Base-by-base conservation (phyloP, 2,113 vertebrate genomes). In the Beaufortia kweichowensis region DNA sequence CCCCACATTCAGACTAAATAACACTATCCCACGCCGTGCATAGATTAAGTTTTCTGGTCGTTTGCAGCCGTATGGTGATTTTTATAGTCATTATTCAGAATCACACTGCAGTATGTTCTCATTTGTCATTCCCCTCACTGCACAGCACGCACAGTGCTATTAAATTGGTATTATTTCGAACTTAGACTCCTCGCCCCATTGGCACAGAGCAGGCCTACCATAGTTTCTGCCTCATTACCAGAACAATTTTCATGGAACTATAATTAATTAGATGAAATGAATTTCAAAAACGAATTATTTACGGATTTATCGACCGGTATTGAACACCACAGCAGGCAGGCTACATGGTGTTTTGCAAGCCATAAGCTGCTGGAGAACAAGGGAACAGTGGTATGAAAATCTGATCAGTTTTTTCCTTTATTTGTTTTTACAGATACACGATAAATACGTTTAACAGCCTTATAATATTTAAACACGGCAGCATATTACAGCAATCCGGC, bases 251-350 rank as follows among this genome's bases (percentile, higher is more conserved):
- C 43, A 28, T 50, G 26, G 80, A 89, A 84, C 83, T 85, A 89
- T 89, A 91, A 90, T 89, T 90, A 91, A 91, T 91, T 90, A 85
- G 86, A 91, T 83, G 85, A 88, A 88, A 83, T 87, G 87, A 90
- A 89, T 90, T 92, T 91, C 88, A 90, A 90, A 92, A 88, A 90
- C 89, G 85, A 91, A 90, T 90, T 91, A 92, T 91, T 91, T 90
- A 90, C 86, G 85, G 90, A 90, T 88, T 83, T 85, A 91, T 91
- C 84, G 88, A 91, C 85, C 89, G 83, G 85, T 90, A 90, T 89
- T 79, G 91, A 90, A 89, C 89, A 90, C 87, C 85, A 79, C 81
- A 81, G 86, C n/a, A n/a, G 85, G 78, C 81, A 83, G 86, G 85
- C 86, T 86, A 82, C 84, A 85, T 81, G 84, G 85, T 87, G 84